A percentile compares a stretch with the other conserved stretches of the same genome.
Conservation (phyloP, 2,888 invertebrate genomes). For the Luperina nickerlii region DNA sequence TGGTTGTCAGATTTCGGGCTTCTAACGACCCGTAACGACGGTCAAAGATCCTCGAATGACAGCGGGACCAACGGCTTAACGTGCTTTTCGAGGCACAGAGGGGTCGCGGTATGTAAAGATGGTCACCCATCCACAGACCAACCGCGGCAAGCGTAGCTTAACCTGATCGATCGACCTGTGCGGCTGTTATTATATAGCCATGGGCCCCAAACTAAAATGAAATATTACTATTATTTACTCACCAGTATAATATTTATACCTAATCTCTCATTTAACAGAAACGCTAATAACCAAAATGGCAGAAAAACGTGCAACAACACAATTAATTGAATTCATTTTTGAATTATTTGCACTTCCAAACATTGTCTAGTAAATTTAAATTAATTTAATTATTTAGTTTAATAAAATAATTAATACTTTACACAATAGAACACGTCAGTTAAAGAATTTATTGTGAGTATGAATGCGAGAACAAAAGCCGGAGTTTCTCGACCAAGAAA, state of each 20-base stretch:
- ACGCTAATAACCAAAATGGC: slow-evolving; percentile 25
- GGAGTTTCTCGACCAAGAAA: not conserved
- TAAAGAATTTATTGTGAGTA: not conserved
- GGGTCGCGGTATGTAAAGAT: too few species aligned
- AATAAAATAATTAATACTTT: not conserved
- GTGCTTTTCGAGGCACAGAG: too few species aligned
- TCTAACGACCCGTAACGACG: too few species aligned
- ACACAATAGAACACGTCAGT: not conserved
- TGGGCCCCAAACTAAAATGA: too few species aligned
- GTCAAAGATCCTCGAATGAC: too few species aligned
- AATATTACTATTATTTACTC: not conserved
- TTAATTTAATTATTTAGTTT: not conserved
- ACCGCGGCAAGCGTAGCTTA: too few species aligned
- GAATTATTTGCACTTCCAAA: not conserved
- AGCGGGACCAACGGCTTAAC: too few species aligned
- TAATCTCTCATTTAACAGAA: not conserved
- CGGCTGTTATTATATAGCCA: too few species aligned
- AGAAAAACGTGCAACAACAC: slow-evolving; percentile 33
- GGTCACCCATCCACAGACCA: too few species aligned
- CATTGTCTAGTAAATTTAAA: not conserved
- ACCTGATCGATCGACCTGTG: too few species aligned
- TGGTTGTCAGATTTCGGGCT: too few species aligned
- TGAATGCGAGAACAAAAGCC: not conserved
- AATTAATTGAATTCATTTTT: not conserved
- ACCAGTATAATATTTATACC: not conserved